Evolutionary conservation across 1,140 invertebrate genomes (phyloP).

Genomic region (Drosophila nebulosa): DNA sequence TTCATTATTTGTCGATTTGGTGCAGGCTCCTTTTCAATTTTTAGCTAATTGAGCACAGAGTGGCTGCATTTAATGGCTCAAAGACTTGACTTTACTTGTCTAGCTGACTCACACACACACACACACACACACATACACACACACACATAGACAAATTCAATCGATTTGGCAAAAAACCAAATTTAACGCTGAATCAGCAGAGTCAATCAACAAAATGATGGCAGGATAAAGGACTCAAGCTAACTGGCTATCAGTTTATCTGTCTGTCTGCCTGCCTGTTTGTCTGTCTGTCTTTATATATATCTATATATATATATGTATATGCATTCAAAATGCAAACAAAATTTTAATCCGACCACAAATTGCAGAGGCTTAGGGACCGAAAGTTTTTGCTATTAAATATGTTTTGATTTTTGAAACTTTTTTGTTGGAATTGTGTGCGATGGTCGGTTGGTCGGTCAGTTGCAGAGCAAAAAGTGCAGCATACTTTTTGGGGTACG

Average conservation of each 20-base stretch:
- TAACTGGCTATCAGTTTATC: background rate
- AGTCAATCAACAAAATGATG: constrained; percentile 61
- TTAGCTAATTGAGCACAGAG: constrained; percentile 15
- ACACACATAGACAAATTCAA: background rate
- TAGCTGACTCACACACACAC: background rate
- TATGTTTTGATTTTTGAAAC: constrained; percentile 58
- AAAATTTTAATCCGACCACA: constrained; percentile 67
- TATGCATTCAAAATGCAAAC: constrained; percentile 49
- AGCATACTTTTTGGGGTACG: constrained; percentile 34
- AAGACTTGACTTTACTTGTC: background rate
- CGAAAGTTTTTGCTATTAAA: constrained; percentile 49
- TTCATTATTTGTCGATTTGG: constrained; percentile 60
- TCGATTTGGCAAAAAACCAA: constrained; percentile 11
- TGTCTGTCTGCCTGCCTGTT: background rate
- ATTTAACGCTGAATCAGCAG: constrained; percentile 69
- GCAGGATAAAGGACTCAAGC: background rate
- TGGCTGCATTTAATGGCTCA: constrained; percentile 8
- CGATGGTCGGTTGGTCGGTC: too few species aligned
- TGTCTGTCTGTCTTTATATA: background rate
- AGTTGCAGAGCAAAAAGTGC: background rate
- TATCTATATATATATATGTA: background rate
- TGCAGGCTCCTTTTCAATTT: constrained; percentile 32
- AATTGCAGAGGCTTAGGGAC: constrained; percentile 65
- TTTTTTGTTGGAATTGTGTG: background rate
- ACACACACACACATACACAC: background rate